These are phyloP conservation scores for Pogonocherus hispidulus DNA, from an alignment of 2,888 invertebrate species.

Conservation along the genomic window DNA sequence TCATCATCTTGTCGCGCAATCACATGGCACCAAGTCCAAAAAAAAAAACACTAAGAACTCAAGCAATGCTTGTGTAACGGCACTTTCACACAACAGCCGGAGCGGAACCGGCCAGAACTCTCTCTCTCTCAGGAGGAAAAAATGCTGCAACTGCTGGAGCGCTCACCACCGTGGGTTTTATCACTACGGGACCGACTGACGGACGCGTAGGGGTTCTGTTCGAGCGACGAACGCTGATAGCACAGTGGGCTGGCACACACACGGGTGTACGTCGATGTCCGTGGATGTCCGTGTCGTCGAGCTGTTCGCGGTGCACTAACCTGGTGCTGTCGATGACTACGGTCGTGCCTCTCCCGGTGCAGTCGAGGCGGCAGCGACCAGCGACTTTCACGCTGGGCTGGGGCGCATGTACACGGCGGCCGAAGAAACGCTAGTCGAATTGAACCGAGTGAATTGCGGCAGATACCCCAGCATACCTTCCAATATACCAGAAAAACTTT, in stretches of 20 bases:
- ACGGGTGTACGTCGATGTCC: too few species aligned
- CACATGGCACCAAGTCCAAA: conserved; percentile 27
- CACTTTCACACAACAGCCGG: conserved; percentile 50
- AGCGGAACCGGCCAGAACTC: conserved; percentile 63
- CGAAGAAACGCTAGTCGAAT: background rate
- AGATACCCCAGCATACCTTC: too few species aligned
- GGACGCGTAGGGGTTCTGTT: too few species aligned
- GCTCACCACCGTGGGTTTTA: background rate
- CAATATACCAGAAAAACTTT: too few species aligned
- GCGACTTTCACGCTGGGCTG: conserved; percentile 55
- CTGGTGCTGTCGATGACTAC: conserved; percentile 53
- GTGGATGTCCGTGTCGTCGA: conserved; percentile 42
- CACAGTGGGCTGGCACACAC: too few species aligned
- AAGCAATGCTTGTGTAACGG: conserved; percentile 14
- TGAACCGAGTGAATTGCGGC: too few species aligned
- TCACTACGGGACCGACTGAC: conserved; percentile 9
- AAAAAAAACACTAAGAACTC: too few species aligned
- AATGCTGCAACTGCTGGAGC: background rate
- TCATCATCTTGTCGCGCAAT: conserved; percentile 54
- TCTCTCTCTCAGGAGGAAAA: conserved; percentile 67
- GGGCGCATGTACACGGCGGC: conserved; percentile 31
- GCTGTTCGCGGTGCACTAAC: conserved; percentile 64
- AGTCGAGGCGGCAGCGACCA: background rate
- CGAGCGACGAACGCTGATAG: too few species aligned
- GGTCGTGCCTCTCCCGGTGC: background rate